phyloP scores from a whole-genome alignment of 2,113 vertebrate genomes.

The Actinemys pallida region DNA sequence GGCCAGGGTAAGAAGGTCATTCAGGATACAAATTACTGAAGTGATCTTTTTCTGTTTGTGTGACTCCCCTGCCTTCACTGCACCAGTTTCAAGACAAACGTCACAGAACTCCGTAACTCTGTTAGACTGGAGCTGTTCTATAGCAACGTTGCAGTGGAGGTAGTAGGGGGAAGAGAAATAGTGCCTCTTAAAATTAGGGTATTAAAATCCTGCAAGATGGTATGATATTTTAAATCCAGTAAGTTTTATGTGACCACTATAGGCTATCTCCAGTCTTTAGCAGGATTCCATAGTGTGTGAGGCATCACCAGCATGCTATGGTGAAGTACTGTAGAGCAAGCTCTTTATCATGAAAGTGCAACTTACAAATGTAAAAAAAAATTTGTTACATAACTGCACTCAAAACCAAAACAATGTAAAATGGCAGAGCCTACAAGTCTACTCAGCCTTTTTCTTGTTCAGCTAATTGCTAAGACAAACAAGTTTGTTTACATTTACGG shows the following conservation, averaged over 20 bases:
- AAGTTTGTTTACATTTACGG: no score
- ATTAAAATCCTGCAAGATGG: background rate
- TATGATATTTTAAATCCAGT: background rate
- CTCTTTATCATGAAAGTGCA: no score
- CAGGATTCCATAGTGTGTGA: constrained; percentile 46
- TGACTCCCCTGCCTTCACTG: background rate
- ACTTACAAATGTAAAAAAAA: no score
- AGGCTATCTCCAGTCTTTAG: background rate
- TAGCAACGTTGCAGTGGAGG: background rate
- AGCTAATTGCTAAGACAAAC: no score
- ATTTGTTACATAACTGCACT: no score
- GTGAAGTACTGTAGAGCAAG: background rate
- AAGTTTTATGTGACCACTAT: background rate
- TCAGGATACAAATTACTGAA: background rate
- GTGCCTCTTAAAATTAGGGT: background rate
- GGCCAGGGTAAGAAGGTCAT: rapidly evolving
- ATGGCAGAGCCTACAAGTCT: no score
- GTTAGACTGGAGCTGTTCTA: background rate
- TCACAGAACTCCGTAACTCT: background rate
- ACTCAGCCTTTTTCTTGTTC: no score
- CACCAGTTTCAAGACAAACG: background rate
- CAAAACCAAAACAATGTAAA: no score
- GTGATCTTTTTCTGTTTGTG: background rate
- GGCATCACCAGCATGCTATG: constrained; percentile 38
- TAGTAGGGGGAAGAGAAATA: background rate